Conservation (phyloP, 1,140 invertebrate genomes). For the Halesus radiatus region DNA sequence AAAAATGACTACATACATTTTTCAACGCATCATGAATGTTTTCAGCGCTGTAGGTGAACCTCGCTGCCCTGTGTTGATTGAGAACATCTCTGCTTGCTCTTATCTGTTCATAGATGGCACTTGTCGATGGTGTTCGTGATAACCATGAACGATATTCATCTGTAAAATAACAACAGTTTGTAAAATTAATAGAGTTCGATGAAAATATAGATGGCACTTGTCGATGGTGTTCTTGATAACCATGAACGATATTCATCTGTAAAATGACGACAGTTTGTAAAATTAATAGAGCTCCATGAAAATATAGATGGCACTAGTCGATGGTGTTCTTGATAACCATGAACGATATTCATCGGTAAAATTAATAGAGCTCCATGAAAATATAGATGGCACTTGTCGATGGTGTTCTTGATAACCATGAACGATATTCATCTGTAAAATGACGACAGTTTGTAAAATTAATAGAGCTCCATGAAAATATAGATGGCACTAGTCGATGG, state of each 20-base stretch:
- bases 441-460: slow-evolving; percentile 69
- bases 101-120: slow-evolving; percentile 92
- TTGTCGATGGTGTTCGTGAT: slow-evolving; percentile 90
- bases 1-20: slow-evolving; percentile 71
- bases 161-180: slow-evolving; percentile 79
- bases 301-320: slow-evolving; percentile 92
- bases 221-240: slow-evolving; percentile 90
- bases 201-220: slow-evolving; percentile 92
- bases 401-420: slow-evolving; percentile 90
- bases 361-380: no score
- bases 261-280: slow-evolving; percentile 75
- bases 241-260: slow-evolving; percentile 92
- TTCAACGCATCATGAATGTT: slow-evolving; percentile 87
- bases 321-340: slow-evolving; percentile 90
- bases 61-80: slow-evolving; percentile 76
- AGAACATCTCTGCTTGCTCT: slow-evolving; percentile 78
- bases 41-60: slow-evolving; percentile 91
- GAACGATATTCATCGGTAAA: slow-evolving; percentile 88
- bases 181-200: no score
- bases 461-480: no score
- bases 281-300: no score
- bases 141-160: slow-evolving; percentile 93
- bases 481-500: slow-evolving; percentile 94
- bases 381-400: slow-evolving; percentile 93
- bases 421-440: slow-evolving; percentile 91